Evolutionary conservation across 2,797 vertebrate genomes (phyloP).

Genomic region (Heterohyrax brucei): DNA sequence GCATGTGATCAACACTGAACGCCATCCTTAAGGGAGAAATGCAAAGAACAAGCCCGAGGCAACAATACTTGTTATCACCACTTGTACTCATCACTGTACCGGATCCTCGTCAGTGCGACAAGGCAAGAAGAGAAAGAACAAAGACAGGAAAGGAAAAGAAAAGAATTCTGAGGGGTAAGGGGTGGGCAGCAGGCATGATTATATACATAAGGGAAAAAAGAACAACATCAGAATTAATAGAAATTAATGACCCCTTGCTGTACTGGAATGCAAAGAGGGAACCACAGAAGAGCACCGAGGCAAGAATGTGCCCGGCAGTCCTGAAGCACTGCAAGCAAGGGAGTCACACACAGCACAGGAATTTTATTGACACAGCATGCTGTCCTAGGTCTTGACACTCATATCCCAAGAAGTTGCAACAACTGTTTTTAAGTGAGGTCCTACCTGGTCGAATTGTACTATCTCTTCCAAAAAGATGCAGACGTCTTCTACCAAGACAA

Average conservation of each 20-base stretch:
- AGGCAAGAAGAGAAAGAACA: not conserved
- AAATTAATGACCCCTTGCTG: no score
- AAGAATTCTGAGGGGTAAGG: not conserved
- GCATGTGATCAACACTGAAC: not conserved
- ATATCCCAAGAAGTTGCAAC: not conserved
- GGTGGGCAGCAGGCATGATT: not conserved
- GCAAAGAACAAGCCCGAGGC: not conserved
- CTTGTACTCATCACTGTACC: not conserved
- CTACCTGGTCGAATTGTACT: slow-evolving; percentile 98
- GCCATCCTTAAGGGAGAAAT: not conserved
- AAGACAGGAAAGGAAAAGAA: not conserved
- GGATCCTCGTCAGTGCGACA: not conserved
- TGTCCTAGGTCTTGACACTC: not conserved
- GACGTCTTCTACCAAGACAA: slow-evolving; percentile 96
- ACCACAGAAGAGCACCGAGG: not conserved
- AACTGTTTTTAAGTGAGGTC: not conserved
- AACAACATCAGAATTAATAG: not conserved
- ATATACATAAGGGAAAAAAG: not conserved
- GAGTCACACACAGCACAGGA: not conserved
- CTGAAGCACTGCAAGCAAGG: not conserved
- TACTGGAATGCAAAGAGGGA: not conserved
- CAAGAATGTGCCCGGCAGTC: not conserved
- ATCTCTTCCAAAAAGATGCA: slow-evolving; percentile 98
- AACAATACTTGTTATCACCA: not conserved
- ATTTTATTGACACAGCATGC: not conserved